Percentiles rank a stretch among this genome's conserved stretches.
Conservation (phyloP, 2,888 invertebrate genomes). For the Agrochola macilenta region DNA sequence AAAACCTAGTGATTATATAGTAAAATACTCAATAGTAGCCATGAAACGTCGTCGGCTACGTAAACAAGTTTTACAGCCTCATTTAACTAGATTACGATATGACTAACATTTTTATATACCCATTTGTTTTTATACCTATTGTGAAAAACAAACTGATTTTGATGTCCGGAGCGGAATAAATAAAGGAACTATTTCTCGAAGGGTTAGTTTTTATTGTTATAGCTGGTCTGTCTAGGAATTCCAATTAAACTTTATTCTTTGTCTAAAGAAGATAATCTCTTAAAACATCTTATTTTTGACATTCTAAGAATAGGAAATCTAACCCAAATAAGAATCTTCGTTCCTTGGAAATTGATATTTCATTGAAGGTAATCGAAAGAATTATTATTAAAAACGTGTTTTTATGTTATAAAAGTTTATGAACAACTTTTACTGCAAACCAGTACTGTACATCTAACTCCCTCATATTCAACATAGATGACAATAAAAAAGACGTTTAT, state of each 20-base stretch:
- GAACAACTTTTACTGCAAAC: no score
- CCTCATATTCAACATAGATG: background rate
- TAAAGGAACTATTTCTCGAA: background rate
- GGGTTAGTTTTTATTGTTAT: constrained; percentile 30
- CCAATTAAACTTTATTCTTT: constrained; percentile 26
- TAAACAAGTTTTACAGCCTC: constrained; percentile 64
- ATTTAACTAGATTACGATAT: constrained; percentile 60
- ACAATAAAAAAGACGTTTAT: no score
- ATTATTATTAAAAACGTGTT: background rate
- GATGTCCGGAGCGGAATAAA: constrained; percentile 18
- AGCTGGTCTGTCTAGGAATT: background rate
- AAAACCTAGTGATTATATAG: constrained; percentile 50
- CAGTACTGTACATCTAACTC: background rate
- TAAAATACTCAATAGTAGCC: constrained; percentile 52
- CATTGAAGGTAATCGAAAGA: background rate
- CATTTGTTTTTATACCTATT: constrained; percentile 52
- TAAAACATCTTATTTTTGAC: background rate
- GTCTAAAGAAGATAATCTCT: background rate
- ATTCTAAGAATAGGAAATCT: background rate
- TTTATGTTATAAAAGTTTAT: background rate
- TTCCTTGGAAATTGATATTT: background rate
- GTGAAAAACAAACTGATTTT: constrained; percentile 55
- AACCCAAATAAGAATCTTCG: background rate
- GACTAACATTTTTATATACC: constrained; percentile 58
- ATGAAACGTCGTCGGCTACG: constrained; percentile 47